Conservation (phyloP, 2,113 vertebrate species). For the Morone chrysops region DNA sequence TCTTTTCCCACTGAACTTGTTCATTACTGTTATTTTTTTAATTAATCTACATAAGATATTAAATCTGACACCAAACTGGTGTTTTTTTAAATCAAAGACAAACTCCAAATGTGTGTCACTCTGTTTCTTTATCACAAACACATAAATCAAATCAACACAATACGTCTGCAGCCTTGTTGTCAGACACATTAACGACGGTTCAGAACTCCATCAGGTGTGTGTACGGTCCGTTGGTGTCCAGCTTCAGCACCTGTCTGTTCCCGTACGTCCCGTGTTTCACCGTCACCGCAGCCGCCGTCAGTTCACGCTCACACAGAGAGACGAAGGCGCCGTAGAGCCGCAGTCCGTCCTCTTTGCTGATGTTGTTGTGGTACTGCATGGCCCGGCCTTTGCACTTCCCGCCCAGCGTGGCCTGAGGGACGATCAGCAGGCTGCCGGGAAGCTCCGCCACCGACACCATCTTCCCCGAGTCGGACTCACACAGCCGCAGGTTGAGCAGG, state of each 20-base stretch:
- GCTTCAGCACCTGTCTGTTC: conserved; percentile 92
- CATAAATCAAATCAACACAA: neutral
- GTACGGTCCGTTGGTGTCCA: conserved; percentile 95
- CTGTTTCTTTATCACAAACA: neutral
- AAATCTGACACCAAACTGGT: too few relatives aligned
- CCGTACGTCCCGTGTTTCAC: conserved; percentile 92
- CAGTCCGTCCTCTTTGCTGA: conserved; percentile 90
- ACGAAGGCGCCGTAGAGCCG: conserved; percentile 90
- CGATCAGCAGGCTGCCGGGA: conserved; percentile 90
- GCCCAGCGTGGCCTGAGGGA: conserved; percentile 95
- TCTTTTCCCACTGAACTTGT: too few relatives aligned
- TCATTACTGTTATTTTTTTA: too few relatives aligned
- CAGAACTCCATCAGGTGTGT: conserved; percentile 95
- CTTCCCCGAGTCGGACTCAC: conserved; percentile 89
- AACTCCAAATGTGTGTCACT: neutral
- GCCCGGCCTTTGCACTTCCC: conserved; percentile 89
- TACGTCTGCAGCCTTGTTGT: neutral
- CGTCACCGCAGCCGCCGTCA: conserved; percentile 60
- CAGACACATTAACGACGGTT: too few relatives aligned
- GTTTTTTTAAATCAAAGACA: too few relatives aligned
- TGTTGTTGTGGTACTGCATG: conserved; percentile 96
- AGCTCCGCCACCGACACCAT: conserved; percentile 89
- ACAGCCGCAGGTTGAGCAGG: conserved; percentile 91
- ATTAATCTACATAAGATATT: too few relatives aligned
- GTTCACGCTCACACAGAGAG: conserved; percentile 86